These are phyloP conservation scores for Trichoplusia ni DNA, from an alignment of 1,140 invertebrate genomes.

Conservation along the genomic window DNA sequence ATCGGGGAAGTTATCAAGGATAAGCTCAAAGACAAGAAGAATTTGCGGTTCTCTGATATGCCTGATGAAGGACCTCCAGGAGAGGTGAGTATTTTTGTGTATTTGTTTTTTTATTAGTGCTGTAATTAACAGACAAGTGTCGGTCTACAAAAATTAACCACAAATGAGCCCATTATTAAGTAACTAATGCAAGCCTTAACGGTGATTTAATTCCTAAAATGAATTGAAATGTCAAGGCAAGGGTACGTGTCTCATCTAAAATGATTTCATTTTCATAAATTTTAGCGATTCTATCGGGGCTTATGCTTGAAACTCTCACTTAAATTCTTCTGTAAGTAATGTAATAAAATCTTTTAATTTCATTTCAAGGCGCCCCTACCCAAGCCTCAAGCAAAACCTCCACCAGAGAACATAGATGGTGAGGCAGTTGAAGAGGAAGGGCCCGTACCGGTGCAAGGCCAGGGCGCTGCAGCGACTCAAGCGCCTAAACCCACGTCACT, in stretches of 20 bases:
- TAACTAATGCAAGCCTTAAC: too few species aligned
- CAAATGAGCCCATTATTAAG: too few species aligned
- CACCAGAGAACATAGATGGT: conserved; percentile 51
- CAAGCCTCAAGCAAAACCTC: not conserved
- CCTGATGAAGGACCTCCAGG: conserved; percentile 78
- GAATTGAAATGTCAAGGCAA: too few species aligned
- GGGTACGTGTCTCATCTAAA: too few species aligned
- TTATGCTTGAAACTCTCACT: too few species aligned
- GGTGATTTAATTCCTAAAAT: too few species aligned
- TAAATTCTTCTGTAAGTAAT: too few species aligned
- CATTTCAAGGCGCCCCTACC: conserved; percentile 28
- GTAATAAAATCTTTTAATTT: not conserved
- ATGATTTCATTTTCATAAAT: too few species aligned
- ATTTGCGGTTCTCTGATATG: conserved; percentile 86
- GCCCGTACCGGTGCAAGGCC: not conserved
- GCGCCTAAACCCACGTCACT: conserved; percentile 87
- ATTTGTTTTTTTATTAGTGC: not conserved
- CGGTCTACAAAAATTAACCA: not conserved
- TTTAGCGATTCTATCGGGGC: too few species aligned
- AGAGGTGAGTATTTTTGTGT: conserved; percentile 48
- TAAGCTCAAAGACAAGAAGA: conserved; percentile 80
- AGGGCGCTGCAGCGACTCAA: conserved; percentile 13
- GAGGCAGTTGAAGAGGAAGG: conserved; percentile 53
- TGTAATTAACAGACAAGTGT: not conserved
- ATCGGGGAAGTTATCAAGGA: conserved; percentile 83